Evolutionary conservation across 2,797 vertebrate genomes (phyloP).

Genomic region (Clarias platycephalus): DNA sequence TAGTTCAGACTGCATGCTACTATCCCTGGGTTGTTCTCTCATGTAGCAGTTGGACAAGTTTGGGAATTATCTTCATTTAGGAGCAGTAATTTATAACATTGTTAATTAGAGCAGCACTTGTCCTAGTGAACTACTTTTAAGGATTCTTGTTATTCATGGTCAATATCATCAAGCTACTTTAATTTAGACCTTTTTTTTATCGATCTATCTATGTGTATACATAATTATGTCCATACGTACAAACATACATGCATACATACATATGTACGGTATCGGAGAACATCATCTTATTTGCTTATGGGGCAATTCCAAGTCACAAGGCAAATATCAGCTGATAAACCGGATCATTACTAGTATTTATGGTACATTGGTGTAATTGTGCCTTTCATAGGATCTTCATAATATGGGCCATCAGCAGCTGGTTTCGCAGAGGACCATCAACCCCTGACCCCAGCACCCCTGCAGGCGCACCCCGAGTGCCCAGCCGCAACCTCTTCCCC

Average conservation of each 20-base stretch:
- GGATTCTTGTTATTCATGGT: not conserved
- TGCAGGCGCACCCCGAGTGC: slow-evolving; percentile 80
- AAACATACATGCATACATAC: too few relatives aligned
- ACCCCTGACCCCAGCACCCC: slow-evolving; percentile 85
- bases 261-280: too few relatives aligned
- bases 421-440: slow-evolving; percentile 89
- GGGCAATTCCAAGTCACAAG: too few relatives aligned
- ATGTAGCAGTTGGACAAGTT: slow-evolving; percentile 1
- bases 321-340: too few relatives aligned
- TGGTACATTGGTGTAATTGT: slow-evolving; percentile 10
- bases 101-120: slow-evolving; percentile 28
- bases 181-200: too few relatives aligned
- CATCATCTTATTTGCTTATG: too few relatives aligned
- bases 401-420: slow-evolving; percentile 97
- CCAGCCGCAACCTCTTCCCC: slow-evolving; percentile 92
- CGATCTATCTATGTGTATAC: too few relatives aligned
- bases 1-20: not conserved
- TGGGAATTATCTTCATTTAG: slow-evolving; percentile 3
- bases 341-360: not conserved
- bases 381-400: slow-evolving; percentile 85
- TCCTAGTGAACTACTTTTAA: not conserved
- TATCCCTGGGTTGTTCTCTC: slow-evolving; percentile 3
- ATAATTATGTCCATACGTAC: too few relatives aligned
- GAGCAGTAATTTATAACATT: slow-evolving; percentile 44
- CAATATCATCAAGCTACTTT: not conserved